Evolutionary conservation across 2,113 vertebrate genomes (phyloP).

Genomic region (Meleagris gallopavo): DNA sequence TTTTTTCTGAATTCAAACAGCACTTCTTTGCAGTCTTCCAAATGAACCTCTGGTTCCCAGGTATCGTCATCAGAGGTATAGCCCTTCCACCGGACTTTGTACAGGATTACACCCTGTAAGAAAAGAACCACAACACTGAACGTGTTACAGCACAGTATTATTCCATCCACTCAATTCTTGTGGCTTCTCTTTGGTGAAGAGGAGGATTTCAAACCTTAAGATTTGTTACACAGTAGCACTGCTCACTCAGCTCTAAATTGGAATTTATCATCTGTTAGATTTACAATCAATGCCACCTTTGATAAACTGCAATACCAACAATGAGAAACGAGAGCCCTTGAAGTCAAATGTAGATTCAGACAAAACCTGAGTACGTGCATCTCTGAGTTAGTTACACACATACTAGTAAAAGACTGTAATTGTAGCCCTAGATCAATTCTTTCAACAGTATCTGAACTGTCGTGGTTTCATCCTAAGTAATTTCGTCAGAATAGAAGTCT

Average conservation of each 20-base stretch:
- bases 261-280: neutral
- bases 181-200: neutral
- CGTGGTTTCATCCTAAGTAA: neutral
- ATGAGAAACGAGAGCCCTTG: neutral
- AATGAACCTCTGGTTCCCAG: conserved; percentile 94
- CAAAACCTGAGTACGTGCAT: neutral
- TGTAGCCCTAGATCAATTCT: neutral
- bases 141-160: rapidly evolving
- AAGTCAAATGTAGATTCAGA: neutral
- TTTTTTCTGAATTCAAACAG: conserved; percentile 89
- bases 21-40: conserved; percentile 96
- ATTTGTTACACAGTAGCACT: neutral
- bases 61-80: conserved; percentile 96
- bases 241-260: neutral
- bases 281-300: neutral
- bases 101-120: conserved; percentile 88
- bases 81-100: conserved; percentile 97
- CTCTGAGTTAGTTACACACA: neutral
- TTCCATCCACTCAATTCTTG: neutral
- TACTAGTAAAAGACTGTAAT: rapidly evolving
- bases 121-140: neutral
- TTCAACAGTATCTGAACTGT: neutral
- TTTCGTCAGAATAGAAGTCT: neutral
- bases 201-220: neutral
- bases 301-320: neutral